A percentile compares a stretch with the other conserved stretches of the same genome.
Evolutionary conservation across 2,113 vertebrate species (phyloP).

Genomic region (Polyodon spathula): DNA sequence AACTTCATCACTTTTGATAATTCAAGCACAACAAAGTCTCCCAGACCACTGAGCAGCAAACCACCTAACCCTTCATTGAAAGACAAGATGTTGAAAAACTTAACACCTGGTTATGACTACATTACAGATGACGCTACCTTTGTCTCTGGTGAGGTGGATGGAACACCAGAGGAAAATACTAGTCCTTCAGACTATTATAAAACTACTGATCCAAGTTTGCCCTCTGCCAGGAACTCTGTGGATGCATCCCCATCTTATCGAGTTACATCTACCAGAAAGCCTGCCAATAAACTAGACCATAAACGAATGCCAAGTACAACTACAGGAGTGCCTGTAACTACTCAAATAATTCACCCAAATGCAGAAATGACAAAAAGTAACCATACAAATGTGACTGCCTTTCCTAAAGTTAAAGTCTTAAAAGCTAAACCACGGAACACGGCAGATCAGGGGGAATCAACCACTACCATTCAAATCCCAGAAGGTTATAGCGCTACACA

Average conservation of each 20-base stretch:
- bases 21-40: neutral
- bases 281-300: conserved; percentile 13
- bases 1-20: conserved; percentile 26
- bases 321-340: conserved; percentile 1
- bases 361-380: conserved; percentile 6
- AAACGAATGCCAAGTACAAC: conserved; percentile 20
- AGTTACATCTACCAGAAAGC: conserved; percentile 15
- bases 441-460: conserved; percentile 16
- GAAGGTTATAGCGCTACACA: conserved; percentile 3
- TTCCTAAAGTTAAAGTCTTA: conserved; percentile 27
- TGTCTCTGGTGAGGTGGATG: conserved; percentile 20
- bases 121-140: conserved; percentile 34
- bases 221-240: conserved; percentile 24
- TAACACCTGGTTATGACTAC: conserved; percentile 47
- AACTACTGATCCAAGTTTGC: conserved; percentile 17
- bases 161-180: conserved; percentile 35
- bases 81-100: conserved; percentile 12
- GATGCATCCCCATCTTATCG: conserved; percentile 13
- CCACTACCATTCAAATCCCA: neutral
- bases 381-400: conserved; percentile 14
- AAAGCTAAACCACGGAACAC: conserved; percentile 27
- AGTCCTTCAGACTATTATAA: conserved; percentile 19
- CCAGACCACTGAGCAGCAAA: conserved; percentile 2
- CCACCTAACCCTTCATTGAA: conserved; percentile 18
- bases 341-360: conserved; percentile 11